Percentiles rank a stretch among this genome's conserved stretches.
phyloP scores from a whole-genome alignment of 92 coral and sea anemone species.

The Epizoanthus stellaris region DNA sequence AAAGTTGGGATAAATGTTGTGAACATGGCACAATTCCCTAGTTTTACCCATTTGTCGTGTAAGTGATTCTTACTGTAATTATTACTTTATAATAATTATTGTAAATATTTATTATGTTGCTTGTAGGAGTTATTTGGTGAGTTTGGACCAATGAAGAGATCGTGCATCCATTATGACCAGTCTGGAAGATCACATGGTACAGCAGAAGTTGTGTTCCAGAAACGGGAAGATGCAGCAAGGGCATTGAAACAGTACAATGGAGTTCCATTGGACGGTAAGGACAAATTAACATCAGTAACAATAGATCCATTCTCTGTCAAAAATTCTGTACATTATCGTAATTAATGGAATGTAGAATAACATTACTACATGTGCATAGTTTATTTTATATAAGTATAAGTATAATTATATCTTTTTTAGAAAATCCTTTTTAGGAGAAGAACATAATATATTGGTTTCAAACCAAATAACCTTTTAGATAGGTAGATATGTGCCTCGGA shows the following conservation, averaged over 20 bases:
- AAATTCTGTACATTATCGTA: no score
- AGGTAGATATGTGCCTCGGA: no score
- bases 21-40: no score
- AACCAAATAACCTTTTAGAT: neutral
- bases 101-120: neutral
- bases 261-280: slow-evolving; percentile 96
- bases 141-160: slow-evolving; percentile 91
- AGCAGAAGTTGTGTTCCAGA: slow-evolving; percentile 91
- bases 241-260: slow-evolving; percentile 98
- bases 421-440: no score
- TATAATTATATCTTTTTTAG: no score
- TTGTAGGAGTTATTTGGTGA: slow-evolving; percentile 92
- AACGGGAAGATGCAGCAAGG: slow-evolving; percentile 89
- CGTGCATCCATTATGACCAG: slow-evolving; percentile 94
- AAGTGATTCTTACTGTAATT: no score
- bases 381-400: no score
- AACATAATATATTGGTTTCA: no score
- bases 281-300: slow-evolving; percentile 31
- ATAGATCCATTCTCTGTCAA: slow-evolving; percentile 19
- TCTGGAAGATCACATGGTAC: slow-evolving; percentile 99
- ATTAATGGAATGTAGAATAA: neutral
- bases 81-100: no score
- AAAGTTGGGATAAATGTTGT: no score
- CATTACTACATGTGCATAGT: no score
- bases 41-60: no score